Conservation (phyloP, 1,140 invertebrate species). For the Cephus cinctus region DNA sequence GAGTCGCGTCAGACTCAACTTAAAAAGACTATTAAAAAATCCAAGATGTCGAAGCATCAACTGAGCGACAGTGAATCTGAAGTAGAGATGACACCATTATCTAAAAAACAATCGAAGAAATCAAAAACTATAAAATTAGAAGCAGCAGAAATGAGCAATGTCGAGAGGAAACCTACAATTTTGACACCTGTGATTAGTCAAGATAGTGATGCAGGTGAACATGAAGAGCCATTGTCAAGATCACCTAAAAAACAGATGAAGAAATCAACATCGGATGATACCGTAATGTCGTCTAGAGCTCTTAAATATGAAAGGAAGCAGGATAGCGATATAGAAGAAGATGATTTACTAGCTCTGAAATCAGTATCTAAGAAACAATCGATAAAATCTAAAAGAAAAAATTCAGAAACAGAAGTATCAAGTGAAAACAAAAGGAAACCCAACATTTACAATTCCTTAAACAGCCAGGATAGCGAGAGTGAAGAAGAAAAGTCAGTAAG, state of each 20-base stretch:
- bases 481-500: too few relatives aligned
- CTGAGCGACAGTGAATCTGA: too few relatives aligned
- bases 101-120: slow-evolving; percentile 1
- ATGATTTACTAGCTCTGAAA: background rate
- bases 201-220: slow-evolving; percentile 13
- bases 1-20: too few relatives aligned
- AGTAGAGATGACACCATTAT: too few relatives aligned
- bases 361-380: too few relatives aligned
- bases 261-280: slow-evolving; percentile 3
- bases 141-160: too few relatives aligned
- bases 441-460: too few relatives aligned
- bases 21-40: too few relatives aligned
- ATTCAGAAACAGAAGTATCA: background rate
- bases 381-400: too few relatives aligned
- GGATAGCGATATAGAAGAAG: background rate
- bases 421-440: slow-evolving; percentile 2
- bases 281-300: background rate
- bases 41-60: too few relatives aligned
- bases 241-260: background rate
- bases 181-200: background rate
- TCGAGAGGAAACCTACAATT: slow-evolving; percentile 3
- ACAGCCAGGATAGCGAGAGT: too few relatives aligned
- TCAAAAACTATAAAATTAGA: too few relatives aligned
- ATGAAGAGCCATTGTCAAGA: slow-evolving; percentile 11
- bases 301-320: background rate